Conservation (phyloP, 2,113 vertebrate genomes). For the Pristiophorus japonicus region DNA sequence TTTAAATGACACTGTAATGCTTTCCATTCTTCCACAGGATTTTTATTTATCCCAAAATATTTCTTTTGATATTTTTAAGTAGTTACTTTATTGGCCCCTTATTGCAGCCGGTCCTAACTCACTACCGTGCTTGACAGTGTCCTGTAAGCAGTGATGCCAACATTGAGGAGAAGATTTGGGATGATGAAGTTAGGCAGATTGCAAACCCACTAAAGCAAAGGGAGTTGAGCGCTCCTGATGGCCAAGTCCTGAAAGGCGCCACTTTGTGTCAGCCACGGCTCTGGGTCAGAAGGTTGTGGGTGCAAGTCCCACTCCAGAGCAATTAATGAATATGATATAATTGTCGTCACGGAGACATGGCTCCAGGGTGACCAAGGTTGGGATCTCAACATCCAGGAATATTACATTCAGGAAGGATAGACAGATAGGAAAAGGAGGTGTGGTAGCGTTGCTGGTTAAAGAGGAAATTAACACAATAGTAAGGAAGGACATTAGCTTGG, state of each 20-base stretch:
- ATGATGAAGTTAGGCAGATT: background rate
- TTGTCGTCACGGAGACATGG: too few species aligned
- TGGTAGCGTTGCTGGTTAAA: too few species aligned
- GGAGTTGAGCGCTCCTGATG: background rate
- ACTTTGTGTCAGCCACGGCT: too few species aligned
- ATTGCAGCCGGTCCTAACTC: background rate
- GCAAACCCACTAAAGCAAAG: background rate
- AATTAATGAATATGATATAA: too few species aligned
- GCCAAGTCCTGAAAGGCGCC: background rate
- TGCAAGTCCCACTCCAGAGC: too few species aligned
- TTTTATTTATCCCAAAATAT: background rate
- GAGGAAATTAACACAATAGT: too few species aligned
- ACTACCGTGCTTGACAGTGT: background rate
- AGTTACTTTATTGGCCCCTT: background rate
- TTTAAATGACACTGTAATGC: background rate
- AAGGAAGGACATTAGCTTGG: too few species aligned
- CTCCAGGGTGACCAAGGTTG: too few species aligned
- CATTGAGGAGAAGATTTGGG: background rate
- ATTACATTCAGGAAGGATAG: too few species aligned
- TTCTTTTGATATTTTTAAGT: background rate
- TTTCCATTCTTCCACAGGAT: background rate
- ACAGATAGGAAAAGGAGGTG: too few species aligned
- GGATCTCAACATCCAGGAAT: too few species aligned
- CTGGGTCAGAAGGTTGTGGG: too few species aligned
- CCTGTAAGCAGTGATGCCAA: background rate